Base-by-base conservation (phyloP, 2,888 invertebrate species). In the Scaptomyza tumidula region DNA sequence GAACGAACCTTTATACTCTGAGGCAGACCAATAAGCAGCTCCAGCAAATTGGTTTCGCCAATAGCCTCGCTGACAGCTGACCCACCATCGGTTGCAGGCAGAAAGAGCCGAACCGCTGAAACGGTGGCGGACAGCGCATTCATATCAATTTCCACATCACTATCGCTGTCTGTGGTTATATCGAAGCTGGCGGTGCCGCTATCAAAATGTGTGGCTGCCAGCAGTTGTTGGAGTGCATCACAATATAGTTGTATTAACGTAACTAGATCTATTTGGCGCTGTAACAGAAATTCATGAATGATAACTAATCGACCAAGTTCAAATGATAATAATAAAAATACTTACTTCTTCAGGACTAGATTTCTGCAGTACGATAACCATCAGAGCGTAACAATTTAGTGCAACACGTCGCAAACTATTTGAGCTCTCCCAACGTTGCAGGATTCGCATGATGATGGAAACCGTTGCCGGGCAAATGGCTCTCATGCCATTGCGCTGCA, bases 391-490 rank as follows among this genome's bases (percentile, higher is more conserved):
- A 86, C 94, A 94, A 80, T 93, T 93, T 10, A 94, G 89, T 5
- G 93, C 93, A 27, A 93, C 90, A 54, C 90, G 85, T 45, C 93
- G 92, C 33, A 94, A 85, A 31, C 89, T 88, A 69, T 84, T 80
- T 37, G 91, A 79, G 33, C 91, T 90, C 71, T 93, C 93, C 84
- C 92, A 91, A 58, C 90, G 90, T 60, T 92, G 90, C 49, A 94
- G 91, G n/a, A 94, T 92, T 76, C 92, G 92, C 84, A 94, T 92
- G 53, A 94, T 89, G 60, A 94, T 92, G 67, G 94, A 93, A 54
- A 94, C 92, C 11, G 94, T 94, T 19, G 94, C 94, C 14, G 94
- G 94, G 76, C 94, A 94, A 69, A 94, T 93, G 48, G 94, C 94
- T 72, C 93, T 92, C 89, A 94, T 91, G 44, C 94, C 94, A 93